Evolutionary conservation across 2,888 invertebrate genomes (phyloP).

Genomic region (Hetaerina titia): DNA sequence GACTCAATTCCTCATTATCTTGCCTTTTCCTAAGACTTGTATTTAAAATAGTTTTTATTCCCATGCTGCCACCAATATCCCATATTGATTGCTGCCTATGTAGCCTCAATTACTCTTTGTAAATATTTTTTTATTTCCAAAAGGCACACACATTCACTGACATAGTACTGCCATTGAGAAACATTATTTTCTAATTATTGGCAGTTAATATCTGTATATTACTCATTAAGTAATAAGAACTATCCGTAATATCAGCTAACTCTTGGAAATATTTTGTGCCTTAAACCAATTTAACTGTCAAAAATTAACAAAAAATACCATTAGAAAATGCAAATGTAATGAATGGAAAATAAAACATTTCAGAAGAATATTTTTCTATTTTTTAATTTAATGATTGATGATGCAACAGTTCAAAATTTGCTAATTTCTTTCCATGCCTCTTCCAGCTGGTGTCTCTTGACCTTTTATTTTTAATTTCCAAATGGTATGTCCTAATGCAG

Average conservation of each 20-base stretch:
- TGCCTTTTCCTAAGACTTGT: conserved; percentile 46
- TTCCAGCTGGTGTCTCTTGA: background rate
- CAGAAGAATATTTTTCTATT: background rate
- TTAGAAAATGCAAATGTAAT: conserved; percentile 49
- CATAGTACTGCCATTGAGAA: conserved; percentile 2
- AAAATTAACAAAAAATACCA: conserved; percentile 6
- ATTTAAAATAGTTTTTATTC: conserved; percentile 53
- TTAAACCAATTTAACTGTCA: conserved; percentile 30
- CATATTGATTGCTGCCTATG: conserved; percentile 16
- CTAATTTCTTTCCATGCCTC: too few species aligned
- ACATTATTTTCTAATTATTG: background rate
- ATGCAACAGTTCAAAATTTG: background rate
- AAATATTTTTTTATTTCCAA: background rate
- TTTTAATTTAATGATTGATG: background rate
- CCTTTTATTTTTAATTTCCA: background rate
- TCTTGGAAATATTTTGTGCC: conserved; percentile 54
- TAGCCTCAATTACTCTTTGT: background rate
- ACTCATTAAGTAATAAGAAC: conserved; percentile 34
- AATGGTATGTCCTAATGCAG: background rate
- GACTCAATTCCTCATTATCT: conserved; percentile 56
- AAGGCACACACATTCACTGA: conserved; percentile 11
- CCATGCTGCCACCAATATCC: conserved; percentile 3
- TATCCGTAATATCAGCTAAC: conserved; percentile 25
- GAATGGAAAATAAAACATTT: conserved; percentile 51
- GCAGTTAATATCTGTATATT: conserved; percentile 37